Percentiles rank a stretch among this genome's conserved stretches.
Conservation (phyloP, 2,113 vertebrate genomes). For the Notothenia rossii region DNA sequence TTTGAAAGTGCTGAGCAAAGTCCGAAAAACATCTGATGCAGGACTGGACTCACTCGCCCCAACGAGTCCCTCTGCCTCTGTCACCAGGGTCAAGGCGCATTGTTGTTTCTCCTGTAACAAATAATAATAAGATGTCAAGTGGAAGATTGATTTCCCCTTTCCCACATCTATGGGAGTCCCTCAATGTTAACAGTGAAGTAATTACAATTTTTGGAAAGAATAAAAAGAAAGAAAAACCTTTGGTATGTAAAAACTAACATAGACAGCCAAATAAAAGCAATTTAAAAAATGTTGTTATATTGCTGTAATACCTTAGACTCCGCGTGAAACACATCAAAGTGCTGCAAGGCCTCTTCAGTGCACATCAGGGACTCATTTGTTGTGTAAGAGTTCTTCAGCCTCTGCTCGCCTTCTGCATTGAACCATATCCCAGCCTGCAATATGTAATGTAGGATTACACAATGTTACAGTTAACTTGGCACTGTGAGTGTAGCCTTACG, state of each 20-base stretch:
- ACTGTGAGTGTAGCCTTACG: not conserved
- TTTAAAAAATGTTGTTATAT: not conserved
- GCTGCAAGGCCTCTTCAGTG: conserved; percentile 64
- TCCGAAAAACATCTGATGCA: conserved; percentile 82
- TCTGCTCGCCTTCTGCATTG: conserved; percentile 81
- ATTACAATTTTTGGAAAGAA: conserved; percentile 4
- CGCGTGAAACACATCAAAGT: conserved; percentile 83
- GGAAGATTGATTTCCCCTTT: not conserved
- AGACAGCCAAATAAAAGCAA: conserved; percentile 2
- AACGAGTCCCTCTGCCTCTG: conserved; percentile 79
- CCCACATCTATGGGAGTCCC: not conserved
- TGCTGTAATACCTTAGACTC: conserved; percentile 85
- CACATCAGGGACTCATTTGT: conserved; percentile 65
- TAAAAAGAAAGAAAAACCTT: not conserved
- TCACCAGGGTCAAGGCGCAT: conserved; percentile 81
- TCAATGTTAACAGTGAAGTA: not conserved
- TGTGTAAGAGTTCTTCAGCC: conserved; percentile 77
- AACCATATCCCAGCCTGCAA: conserved; percentile 89
- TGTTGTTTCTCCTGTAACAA: conserved; percentile 86
- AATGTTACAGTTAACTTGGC: not conserved
- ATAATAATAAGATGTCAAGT: not conserved
- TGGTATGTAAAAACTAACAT: not conserved
- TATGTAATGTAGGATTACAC: conserved; percentile 9
- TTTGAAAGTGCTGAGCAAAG: conserved; percentile 83
- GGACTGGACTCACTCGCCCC: conserved; percentile 55